Conservation (phyloP, 2,797 vertebrate genomes). For the Helicolenus hilgendorfi region DNA sequence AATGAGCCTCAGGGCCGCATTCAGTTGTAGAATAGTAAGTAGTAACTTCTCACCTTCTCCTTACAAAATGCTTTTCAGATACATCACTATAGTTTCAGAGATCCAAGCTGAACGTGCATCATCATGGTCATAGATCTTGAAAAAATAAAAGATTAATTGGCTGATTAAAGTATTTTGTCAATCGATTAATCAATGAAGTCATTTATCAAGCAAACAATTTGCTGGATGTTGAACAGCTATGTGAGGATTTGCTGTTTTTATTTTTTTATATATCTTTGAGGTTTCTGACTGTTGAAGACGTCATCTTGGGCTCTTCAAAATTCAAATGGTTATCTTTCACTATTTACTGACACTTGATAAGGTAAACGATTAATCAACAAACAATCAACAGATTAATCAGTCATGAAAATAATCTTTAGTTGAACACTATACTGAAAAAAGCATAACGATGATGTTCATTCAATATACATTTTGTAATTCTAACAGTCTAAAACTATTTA, state of each 20-base stretch:
- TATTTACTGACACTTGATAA: neutral
- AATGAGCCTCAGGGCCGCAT: constrained; percentile 56
- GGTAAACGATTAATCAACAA: neutral
- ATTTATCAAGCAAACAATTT: neutral
- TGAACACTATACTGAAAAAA: neutral
- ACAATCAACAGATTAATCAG: neutral
- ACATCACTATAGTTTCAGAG: neutral
- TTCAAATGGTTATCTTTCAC: neutral
- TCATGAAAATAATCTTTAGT: neutral
- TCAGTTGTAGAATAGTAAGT: constrained; percentile 42
- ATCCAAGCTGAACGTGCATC: neutral
- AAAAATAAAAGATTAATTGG: neutral
- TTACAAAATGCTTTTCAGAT: neutral
- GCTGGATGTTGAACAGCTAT: neutral
- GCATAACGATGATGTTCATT: neutral
- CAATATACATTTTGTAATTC: neutral
- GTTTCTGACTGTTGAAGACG: neutral
- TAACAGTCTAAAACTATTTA: neutral
- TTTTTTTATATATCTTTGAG: neutral
- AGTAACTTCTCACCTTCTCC: constrained; percentile 33
- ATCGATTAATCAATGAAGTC: neutral
- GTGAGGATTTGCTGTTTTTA: neutral
- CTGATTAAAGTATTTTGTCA: neutral
- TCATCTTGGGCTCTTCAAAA: no score
- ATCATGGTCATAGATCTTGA: neutral